A percentile compares a stretch with the other conserved stretches of the same genome.
These are phyloP conservation scores for Carettochelys insculpta DNA, from an alignment of 2,113 vertebrate genomes.

Conservation along the genomic window DNA sequence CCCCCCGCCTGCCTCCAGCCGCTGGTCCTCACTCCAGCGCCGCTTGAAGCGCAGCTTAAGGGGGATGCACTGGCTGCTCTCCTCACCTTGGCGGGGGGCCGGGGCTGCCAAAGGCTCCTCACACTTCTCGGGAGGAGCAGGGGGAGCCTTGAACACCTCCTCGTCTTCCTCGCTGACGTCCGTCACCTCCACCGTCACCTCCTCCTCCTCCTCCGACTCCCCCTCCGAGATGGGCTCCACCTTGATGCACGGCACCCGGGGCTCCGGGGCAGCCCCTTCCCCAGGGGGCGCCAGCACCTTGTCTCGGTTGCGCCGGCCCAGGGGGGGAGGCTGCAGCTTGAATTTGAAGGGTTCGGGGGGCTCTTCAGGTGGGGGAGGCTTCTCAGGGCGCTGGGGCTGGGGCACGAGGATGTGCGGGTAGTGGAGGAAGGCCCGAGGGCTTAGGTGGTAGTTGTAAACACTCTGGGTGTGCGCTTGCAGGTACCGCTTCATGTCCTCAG, in stretches of 20 bases:
- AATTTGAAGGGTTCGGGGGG: conserved; percentile 88
- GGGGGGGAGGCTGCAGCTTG: conserved; percentile 90
- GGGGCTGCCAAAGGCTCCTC: background rate
- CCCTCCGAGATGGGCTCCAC: conserved; percentile 90
- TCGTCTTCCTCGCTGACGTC: conserved; percentile 90
- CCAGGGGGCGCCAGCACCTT: conserved; percentile 71
- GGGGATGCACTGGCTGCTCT: conserved; percentile 81
- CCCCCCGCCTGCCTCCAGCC: conserved; percentile 83
- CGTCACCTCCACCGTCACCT: conserved; percentile 89
- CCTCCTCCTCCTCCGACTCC: conserved; percentile 84
- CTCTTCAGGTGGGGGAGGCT: conserved; percentile 64
- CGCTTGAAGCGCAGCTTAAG: conserved; percentile 92
- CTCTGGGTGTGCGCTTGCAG: conserved; percentile 92
- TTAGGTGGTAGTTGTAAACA: conserved; percentile 96
- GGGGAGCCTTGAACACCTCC: conserved; percentile 91
- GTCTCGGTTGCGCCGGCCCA: conserved; percentile 86
- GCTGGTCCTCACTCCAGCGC: conserved; percentile 92
- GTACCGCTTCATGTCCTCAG: conserved; percentile 95
- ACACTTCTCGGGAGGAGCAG: conserved; percentile 58
- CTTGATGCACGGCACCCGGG: conserved; percentile 84
- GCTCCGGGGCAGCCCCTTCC: background rate
- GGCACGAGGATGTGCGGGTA: conserved; percentile 91
- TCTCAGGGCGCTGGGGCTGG: conserved; percentile 87
- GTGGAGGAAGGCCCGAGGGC: conserved; percentile 91
- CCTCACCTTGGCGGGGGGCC: conserved; percentile 44